Evolutionary conservation across 35 echinoderm and acorn worm genomes (phyloP).

Genomic region (Lytechinus pictus): DNA sequence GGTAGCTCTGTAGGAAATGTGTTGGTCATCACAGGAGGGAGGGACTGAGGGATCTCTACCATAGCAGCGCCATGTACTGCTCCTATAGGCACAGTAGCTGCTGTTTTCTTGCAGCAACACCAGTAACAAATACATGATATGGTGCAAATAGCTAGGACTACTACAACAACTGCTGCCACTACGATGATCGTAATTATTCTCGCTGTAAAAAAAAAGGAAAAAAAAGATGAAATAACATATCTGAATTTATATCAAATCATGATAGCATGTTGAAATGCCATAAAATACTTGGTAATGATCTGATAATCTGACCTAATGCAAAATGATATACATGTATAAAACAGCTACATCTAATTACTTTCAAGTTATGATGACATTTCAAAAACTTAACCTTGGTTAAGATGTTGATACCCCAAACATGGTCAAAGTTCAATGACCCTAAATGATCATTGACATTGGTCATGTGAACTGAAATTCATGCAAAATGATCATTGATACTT

Average conservation of each 20-base stretch:
- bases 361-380: too few species aligned
- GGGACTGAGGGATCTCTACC: not conserved
- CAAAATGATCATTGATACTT: too few species aligned
- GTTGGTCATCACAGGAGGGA: not conserved
- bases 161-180: not conserved
- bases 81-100: not conserved
- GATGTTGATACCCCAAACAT: too few species aligned
- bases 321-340: too few species aligned
- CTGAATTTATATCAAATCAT: not conserved
- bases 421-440: too few species aligned
- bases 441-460: too few species aligned
- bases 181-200: not conserved
- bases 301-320: too few species aligned
- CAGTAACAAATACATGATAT: not conserved
- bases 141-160: not conserved
- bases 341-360: too few species aligned
- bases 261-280: not conserved
- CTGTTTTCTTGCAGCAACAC: not conserved
- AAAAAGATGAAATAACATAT: not conserved
- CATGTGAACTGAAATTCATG: too few species aligned
- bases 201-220: not conserved
- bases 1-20: not conserved
- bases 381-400: too few species aligned
- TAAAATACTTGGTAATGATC: too few species aligned
- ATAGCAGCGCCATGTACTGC: not conserved